phyloP scores from a whole-genome alignment of 2,797 vertebrate genomes.

The Characodon lateralis region DNA sequence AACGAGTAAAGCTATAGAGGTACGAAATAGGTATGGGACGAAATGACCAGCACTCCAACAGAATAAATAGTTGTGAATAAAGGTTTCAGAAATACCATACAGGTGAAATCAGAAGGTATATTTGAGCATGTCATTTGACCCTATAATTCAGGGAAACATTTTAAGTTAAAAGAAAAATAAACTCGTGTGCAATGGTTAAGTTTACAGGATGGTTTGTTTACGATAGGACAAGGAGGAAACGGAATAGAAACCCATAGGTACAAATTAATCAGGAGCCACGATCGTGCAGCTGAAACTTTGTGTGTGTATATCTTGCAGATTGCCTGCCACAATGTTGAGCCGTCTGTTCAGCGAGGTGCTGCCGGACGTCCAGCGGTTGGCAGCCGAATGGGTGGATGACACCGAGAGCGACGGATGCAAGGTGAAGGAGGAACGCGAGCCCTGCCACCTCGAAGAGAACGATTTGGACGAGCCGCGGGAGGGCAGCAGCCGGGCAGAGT shows the following conservation, averaged over 20 bases:
- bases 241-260: no score
- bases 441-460: constrained; percentile 74
- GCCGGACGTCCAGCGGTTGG: constrained; percentile 94
- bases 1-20: not conserved
- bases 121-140: no score
- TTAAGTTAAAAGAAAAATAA: not conserved
- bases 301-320: constrained; percentile 56
- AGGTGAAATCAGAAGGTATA: not conserved
- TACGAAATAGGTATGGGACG: not conserved
- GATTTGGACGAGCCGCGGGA: constrained; percentile 67
- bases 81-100: not conserved
- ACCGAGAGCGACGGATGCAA: constrained; percentile 78
- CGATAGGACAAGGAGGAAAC: not conserved
- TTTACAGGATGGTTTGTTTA: not conserved
- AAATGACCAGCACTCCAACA: not conserved
- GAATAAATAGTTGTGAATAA: not conserved
- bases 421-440: constrained; percentile 86
- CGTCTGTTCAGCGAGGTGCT: constrained; percentile 97
- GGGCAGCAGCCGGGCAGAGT: constrained; percentile 78
- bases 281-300: constrained; percentile 17
- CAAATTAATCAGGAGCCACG: not conserved
- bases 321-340: constrained; percentile 89
- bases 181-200: not conserved
- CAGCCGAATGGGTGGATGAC: constrained; percentile 91
- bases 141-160: not conserved